Conservation (phyloP, 2,113 vertebrate genomes). For the Chlamydotis undulata region DNA sequence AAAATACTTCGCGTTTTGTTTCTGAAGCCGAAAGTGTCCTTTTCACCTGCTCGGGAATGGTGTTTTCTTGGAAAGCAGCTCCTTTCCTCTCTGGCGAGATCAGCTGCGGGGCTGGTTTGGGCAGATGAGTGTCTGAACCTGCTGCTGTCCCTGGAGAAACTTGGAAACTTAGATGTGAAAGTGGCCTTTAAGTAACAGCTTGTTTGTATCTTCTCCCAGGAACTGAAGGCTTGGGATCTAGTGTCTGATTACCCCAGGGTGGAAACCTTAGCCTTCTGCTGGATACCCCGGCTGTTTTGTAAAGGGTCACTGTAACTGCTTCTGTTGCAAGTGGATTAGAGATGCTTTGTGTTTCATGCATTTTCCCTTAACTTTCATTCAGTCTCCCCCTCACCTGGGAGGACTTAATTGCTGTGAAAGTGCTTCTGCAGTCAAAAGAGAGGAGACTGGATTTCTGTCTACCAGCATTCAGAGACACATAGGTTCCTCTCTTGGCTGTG, state of each 20-base stretch:
- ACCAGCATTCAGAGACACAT: not conserved
- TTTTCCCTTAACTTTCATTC: not conserved
- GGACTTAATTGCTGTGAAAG: not conserved
- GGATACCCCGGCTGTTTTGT: not conserved
- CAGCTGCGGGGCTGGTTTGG: not conserved
- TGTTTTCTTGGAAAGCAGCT: not conserved
- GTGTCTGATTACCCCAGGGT: conserved; percentile 6
- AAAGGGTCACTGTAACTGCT: not conserved
- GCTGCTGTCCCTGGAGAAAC: fast-evolving
- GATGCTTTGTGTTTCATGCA: not conserved
- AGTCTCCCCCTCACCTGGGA: not conserved
- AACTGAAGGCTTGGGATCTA: not conserved
- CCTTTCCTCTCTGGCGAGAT: not conserved
- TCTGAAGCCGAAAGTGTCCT: not conserved
- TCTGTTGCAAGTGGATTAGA: not conserved
- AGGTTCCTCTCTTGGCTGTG: not conserved
- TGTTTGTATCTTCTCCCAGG: conserved; percentile 33
- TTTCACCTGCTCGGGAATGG: not conserved
- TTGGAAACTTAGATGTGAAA: conserved; percentile 34
- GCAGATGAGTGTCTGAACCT: not conserved
- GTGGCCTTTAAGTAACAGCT: conserved; percentile 38
- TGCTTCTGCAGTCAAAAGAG: not conserved
- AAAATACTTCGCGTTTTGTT: not conserved
- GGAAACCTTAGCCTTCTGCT: conserved; percentile 36
- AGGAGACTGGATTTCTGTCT: not conserved